phyloP scores from a whole-genome alignment of 2,797 vertebrate genomes.

The Adelosebastes latens region DNA sequence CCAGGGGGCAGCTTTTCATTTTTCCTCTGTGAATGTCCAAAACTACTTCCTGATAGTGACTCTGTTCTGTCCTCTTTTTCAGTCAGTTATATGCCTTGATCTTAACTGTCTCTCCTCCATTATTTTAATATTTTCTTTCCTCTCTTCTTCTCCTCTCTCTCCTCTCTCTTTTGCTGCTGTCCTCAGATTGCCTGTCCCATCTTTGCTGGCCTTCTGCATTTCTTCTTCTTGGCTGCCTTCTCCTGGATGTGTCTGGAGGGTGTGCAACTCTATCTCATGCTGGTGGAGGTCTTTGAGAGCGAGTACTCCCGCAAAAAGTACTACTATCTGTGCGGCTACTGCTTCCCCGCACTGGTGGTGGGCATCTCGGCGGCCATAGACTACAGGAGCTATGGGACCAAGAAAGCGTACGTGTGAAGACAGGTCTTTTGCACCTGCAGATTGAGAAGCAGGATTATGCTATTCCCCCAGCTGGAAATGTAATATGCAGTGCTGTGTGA shows the following conservation, averaged over 20 bases:
- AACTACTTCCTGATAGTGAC: slow-evolving; percentile 27
- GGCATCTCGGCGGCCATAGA: slow-evolving; percentile 94
- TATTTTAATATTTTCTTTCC: slow-evolving; percentile 22
- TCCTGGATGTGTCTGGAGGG: slow-evolving; percentile 96
- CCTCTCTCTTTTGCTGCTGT: slow-evolving; percentile 16
- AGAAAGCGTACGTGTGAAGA: slow-evolving; percentile 91
- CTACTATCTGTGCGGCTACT: slow-evolving; percentile 95
- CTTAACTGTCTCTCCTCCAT: slow-evolving; percentile 29
- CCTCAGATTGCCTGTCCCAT: slow-evolving; percentile 92
- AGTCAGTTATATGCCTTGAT: slow-evolving; percentile 28
- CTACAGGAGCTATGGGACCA: slow-evolving; percentile 96
- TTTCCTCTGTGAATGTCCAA: slow-evolving; percentile 25
- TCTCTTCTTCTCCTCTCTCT: background rate
- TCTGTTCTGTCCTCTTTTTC: slow-evolving; percentile 46
- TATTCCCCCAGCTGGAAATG: slow-evolving; percentile 73
- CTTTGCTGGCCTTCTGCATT: slow-evolving; percentile 94
- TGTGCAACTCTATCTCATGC: slow-evolving; percentile 95
- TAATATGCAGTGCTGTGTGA: slow-evolving; percentile 70
- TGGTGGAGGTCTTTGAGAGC: slow-evolving; percentile 95
- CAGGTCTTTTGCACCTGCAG: slow-evolving; percentile 80
- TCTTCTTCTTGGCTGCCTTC: slow-evolving; percentile 97
- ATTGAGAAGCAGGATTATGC: slow-evolving; percentile 77
- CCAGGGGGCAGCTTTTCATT: slow-evolving; percentile 46
- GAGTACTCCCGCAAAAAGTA: slow-evolving; percentile 94
- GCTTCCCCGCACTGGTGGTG: slow-evolving; percentile 93